Base-by-base conservation (phyloP, 2,113 vertebrate genomes). In the Cygnus buccinator region DNA sequence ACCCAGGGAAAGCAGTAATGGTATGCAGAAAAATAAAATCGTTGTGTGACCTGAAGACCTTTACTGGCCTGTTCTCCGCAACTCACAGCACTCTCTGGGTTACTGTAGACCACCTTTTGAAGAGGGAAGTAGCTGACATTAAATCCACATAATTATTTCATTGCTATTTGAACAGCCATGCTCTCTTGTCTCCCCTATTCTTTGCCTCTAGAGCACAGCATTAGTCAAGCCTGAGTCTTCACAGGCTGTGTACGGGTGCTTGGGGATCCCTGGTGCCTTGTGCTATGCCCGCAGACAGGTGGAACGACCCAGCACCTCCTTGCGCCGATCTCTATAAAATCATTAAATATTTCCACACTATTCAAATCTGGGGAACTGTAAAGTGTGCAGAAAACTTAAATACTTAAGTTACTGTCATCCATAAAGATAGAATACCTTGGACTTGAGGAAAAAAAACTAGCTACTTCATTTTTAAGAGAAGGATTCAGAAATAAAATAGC, bases 171-270 rank as follows among this genome's bases (percentile, higher is more conserved):
- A 84, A 25, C 19, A 90, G 10, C 16, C 73, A 54, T 2, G 3
- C 55, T 41, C 57, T 8, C 37, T 73, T 11, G 17, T 39, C 17
- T 82, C 61, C 68, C 50, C 57, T 57, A 5, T 22, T 82, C 81
- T 71, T 29, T 57, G 52, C 55, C 50, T 78, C 72, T 41, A 68
- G 71, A 62, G 70, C 31, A 29, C 11, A 41, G 71, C n/a, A 13
- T 43, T 41, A 65, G 12, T 18, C 26, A 65, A 70, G 29, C 37
- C 57, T 31, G 10, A 68, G 37, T 7, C 57, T 52, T 58, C 22
- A 13, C 2, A 33, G 25, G 46, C 59, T 4, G 0, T 3, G 26
- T 5, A 29, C 1, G 29, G 25, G 37, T 22, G 28, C n/a, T 18
- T 17, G 25, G 28, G 44, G 52, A 66, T 70, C 63, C 41, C 37